Base-by-base conservation (phyloP, 2,888 invertebrate species). In the Iselma pallidipennis region DNA sequence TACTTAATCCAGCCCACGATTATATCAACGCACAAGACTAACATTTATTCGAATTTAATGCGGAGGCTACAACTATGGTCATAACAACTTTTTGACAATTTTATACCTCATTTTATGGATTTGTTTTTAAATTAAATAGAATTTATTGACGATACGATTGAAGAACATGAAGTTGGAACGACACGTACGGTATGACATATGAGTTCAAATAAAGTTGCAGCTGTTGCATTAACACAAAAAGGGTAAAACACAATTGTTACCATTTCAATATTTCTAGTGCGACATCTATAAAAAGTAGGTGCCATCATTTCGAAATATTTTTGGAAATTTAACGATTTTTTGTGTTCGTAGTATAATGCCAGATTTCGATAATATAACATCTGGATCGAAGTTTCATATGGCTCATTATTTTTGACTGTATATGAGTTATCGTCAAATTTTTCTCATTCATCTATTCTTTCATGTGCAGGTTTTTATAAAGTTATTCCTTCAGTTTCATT, bases 1-100 rank as follows among this genome's bases (percentile, higher is more conserved):
- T 19, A 45, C 63, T 63, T 65, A 69, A 69, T 69, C 69, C 67
- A 54, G 33, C 12, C 49, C 31, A 49, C 29, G 51, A 29, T 51
- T 2, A 16, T 19, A n/a, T n/a, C n/a, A n/a, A n/a, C n/a, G n/a
- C n/a, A n/a, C n/a, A n/a, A n/a, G n/a, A n/a, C n/a, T n/a, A n/a
- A n/a, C n/a, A n/a, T 37, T 37, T 37, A 37, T 37, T n/a, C 42
- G 42, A 37, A n/a, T 4, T n/a, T 37, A 37, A 37, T 37, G 42
- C 42, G 42, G 42, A 37, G 42, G 33, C 57, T 25, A 12, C n/a
- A n/a, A n/a, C n/a, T n/a, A n/a, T n/a, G n/a, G n/a, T n/a, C n/a
- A n/a, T n/a, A n/a, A n/a, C n/a, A n/a, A n/a, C n/a, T n/a, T n/a
- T n/a, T n/a, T n/a, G n/a, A n/a, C n/a, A n/a, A n/a, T n/a, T n/a